These are phyloP conservation scores for Colaptes auratus DNA, from an alignment of 2,113 vertebrate species.

Conservation along the genomic window DNA sequence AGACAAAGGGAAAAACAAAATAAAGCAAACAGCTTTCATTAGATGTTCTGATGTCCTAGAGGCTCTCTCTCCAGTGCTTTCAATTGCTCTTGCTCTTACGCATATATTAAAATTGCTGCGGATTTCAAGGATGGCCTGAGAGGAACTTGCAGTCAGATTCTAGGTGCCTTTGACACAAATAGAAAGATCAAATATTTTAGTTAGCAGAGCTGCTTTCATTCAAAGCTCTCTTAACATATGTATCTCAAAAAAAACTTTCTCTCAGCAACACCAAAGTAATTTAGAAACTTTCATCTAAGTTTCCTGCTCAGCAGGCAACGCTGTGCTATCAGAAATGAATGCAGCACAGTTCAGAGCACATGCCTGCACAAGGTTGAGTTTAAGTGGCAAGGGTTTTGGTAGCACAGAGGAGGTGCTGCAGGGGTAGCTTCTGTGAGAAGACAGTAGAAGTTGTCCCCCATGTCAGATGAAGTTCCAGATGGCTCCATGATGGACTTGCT, in stretches of 20 bases:
- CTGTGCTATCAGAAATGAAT: not conserved
- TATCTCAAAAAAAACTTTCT: not conserved
- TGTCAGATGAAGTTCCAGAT: too few species aligned
- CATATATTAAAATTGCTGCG: not conserved
- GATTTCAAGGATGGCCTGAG: not conserved
- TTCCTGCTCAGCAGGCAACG: accelerated
- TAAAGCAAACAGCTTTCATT: not conserved
- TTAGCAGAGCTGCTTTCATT: not conserved
- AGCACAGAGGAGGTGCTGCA: too few species aligned
- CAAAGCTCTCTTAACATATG: not conserved
- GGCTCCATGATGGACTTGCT: too few species aligned
- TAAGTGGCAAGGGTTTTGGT: too few species aligned
- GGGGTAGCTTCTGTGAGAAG: too few species aligned
- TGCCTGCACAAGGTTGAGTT: not conserved
- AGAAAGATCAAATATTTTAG: not conserved
- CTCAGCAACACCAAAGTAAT: not conserved
- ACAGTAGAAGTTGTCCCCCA: too few species aligned
- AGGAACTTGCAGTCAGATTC: not conserved
- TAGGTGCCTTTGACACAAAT: not conserved
- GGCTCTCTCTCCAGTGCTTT: not conserved
- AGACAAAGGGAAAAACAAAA: not conserved
- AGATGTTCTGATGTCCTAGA: not conserved
- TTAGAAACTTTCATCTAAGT: not conserved
- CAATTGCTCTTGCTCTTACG: not conserved
- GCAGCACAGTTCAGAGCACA: not conserved